Base-by-base conservation (phyloP, 2,797 vertebrate species). In the Bradypus variegatus region DNA sequence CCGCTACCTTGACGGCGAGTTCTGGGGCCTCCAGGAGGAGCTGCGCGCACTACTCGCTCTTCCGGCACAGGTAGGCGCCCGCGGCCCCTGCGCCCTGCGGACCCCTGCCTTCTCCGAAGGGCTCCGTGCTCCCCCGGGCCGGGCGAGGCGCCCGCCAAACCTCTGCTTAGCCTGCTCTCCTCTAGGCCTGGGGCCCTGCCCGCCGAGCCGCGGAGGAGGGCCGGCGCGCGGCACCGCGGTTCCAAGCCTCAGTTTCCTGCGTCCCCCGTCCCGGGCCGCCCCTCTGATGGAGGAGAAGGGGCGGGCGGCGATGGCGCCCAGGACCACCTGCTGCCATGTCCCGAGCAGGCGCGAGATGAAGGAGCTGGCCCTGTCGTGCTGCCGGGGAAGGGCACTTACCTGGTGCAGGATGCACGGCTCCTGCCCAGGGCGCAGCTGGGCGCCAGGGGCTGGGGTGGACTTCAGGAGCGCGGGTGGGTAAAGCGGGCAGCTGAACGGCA, bases 1-100 rank as follows among this genome's bases (percentile, higher is more conserved):
- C 76, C 93, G 96, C 79, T 97, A 96, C 86, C 94, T 97, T 77
- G 97, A 97, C 16, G 96, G 97, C 64, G 95, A 97, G 50, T 96
- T 95, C 93, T 97, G 97, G 97, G 78, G 88, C 64, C 94, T 95
- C 69, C 97, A 97, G 93, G 94, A 96, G 6, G 76, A 94, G 55
- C 91, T 97, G 77, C 94, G 95, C 13, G 94, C 72, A 79, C 76
- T 95, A 96, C 95, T 94, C 96, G 19, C 94, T 97, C 75, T 98
- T 98, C 95, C 86, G 88, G 82, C 94, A 90, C 72, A 97, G 96
- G 96, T 96, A 96, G 19, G 33, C 29, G 18, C 62, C 65, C 2
- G 25, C 4, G 53, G 53, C 14, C 31, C n/a, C 21, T 11, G 11
- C 29, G 5, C 13, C 65, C 0, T 3, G n/a, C 6, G 3, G 10